phyloP scores from a whole-genome alignment of 2,113 vertebrate genomes.

The Procavia capensis region DNA sequence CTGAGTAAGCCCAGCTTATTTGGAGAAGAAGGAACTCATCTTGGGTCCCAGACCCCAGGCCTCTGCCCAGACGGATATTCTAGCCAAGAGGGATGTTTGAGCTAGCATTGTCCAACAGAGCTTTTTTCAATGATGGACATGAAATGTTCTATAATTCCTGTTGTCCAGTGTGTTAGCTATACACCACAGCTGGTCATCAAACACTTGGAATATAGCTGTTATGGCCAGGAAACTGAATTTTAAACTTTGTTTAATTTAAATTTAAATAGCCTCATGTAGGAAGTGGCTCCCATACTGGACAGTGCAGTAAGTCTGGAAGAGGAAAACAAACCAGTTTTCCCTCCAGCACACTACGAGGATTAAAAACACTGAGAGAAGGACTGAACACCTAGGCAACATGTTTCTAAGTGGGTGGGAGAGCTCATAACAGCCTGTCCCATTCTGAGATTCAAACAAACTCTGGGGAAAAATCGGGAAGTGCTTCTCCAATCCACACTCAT shows the following conservation, averaged over 20 bases:
- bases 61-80: background rate
- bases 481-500: background rate
- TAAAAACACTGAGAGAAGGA: background rate
- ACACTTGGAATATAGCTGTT: background rate
- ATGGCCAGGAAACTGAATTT: background rate
- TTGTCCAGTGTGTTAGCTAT: background rate
- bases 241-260: slow-evolving; percentile 35
- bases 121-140: background rate
- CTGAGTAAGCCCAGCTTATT: background rate
- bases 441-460: background rate
- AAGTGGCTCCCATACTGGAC: background rate
- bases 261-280: background rate
- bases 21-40: background rate
- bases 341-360: too few species aligned
- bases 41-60: background rate
- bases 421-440: background rate
- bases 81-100: background rate
- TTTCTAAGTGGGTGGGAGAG: background rate
- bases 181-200: background rate
- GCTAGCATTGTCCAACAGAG: background rate
- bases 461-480: background rate
- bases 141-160: background rate
- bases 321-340: background rate
- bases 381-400: background rate
- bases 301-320: background rate